Percentiles rank a stretch among this genome's conserved stretches.
These are phyloP conservation scores for Oenanthe melanoleuca DNA, from an alignment of 2,113 vertebrate genomes.

Conservation along the genomic window DNA sequence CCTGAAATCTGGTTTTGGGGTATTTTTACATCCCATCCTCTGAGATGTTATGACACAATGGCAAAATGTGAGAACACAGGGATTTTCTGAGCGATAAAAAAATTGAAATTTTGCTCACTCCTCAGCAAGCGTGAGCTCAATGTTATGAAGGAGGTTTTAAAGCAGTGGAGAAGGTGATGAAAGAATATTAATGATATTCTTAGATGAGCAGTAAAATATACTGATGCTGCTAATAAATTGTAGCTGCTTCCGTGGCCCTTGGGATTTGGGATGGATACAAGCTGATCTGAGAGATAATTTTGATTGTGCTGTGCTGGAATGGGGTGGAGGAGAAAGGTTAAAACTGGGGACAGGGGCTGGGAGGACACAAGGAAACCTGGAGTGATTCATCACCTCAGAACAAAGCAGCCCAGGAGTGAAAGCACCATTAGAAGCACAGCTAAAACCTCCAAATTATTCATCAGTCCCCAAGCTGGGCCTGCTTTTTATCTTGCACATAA, in stretches of 20 bases:
- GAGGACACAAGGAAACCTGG: background rate
- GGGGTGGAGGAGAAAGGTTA: background rate
- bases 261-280: background rate
- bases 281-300: background rate
- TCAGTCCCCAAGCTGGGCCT: background rate
- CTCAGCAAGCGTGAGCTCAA: background rate
- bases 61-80: background rate
- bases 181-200: conserved; percentile 37
- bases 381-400: background rate
- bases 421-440: background rate
- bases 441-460: background rate
- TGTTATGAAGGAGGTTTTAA: conserved; percentile 1
- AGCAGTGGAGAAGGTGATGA: conserved; percentile 32
- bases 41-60: background rate
- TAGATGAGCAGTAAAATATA: conserved; percentile 6
- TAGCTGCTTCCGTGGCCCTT: background rate
- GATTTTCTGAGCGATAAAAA: background rate
- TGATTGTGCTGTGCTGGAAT: background rate
- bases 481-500: conserved; percentile 43
- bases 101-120: background rate
- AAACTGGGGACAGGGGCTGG: background rate
- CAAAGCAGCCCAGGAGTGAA: background rate
- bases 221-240: conserved; percentile 17
- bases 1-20: background rate
- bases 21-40: background rate